Conservation (phyloP, 2,797 vertebrate species). For the Mareca penelope region DNA sequence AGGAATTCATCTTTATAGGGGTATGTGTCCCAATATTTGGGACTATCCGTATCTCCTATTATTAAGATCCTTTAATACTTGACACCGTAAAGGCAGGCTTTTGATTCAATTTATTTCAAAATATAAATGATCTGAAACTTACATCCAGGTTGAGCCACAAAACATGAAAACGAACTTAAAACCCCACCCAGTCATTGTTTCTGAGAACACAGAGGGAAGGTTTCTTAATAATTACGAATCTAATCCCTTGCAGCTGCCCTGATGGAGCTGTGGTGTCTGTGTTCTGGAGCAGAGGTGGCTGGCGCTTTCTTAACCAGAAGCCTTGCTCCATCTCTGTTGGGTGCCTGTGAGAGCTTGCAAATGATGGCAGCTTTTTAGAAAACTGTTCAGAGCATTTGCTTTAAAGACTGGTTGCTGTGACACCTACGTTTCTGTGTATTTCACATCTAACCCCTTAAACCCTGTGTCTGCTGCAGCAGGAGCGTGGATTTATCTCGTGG, state of each 20-base stretch:
- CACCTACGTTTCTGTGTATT: not conserved
- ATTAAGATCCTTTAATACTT: not conserved
- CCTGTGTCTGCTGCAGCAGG: not conserved
- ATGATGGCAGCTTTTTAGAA: not conserved
- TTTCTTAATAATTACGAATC: not conserved
- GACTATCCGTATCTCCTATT: not conserved
- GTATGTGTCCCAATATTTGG: not conserved
- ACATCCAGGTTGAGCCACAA: too few species aligned
- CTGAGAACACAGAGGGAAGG: not conserved
- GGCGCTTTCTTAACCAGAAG: not conserved
- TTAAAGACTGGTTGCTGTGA: not conserved
- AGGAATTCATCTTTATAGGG: not conserved
- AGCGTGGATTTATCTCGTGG: not conserved
- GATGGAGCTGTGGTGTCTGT: not conserved
- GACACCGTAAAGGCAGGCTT: not conserved
- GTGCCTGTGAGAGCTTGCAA: not conserved
- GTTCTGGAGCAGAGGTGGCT: not conserved
- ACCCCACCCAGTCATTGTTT: fast-evolving
- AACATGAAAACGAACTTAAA: not conserved
- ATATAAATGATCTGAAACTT: not conserved
- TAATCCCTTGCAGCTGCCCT: not conserved
- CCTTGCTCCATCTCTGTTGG: not conserved
- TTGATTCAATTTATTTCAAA: not conserved
- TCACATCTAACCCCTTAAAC: not conserved
- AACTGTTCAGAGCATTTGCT: not conserved